Percentiles rank a stretch among this genome's conserved stretches.
These are phyloP conservation scores for Rhinopithecus roxellana DNA, from an alignment of 2,113 vertebrate species.

Conservation along the genomic window DNA sequence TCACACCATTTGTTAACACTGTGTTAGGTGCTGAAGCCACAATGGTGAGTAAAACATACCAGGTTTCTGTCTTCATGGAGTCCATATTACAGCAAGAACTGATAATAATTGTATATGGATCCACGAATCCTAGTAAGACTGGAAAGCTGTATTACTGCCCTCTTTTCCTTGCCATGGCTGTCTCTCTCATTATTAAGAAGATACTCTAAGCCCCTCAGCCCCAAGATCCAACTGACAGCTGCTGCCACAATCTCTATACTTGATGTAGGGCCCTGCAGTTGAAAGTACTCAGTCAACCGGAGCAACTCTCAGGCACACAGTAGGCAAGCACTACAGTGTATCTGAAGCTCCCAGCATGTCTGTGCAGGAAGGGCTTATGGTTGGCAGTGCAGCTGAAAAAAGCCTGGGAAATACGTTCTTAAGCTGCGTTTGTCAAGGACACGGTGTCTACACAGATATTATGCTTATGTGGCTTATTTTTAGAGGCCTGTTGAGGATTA, in stretches of 20 bases:
- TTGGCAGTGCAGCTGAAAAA: neutral
- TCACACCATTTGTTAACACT: neutral
- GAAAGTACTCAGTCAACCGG: neutral
- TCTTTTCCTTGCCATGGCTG: neutral
- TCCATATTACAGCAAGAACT: neutral
- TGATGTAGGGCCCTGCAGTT: accelerated
- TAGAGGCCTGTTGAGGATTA: neutral
- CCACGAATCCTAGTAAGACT: neutral
- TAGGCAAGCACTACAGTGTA: neutral
- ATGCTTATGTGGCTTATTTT: neutral
- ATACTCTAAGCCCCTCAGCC: neutral
- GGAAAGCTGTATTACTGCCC: neutral
- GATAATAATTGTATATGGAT: neutral
- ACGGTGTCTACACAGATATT: neutral
- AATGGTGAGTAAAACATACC: neutral
- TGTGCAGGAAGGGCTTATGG: neutral
- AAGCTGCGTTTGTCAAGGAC: neutral
- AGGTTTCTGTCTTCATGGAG: neutral
- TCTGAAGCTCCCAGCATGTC: neutral
- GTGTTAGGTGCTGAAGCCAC: neutral
- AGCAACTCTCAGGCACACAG: neutral
- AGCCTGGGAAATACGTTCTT: neutral
- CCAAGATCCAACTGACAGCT: neutral
- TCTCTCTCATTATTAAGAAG: neutral
- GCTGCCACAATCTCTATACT: neutral